These are phyloP conservation scores for Thymelicus sylvestris DNA, from an alignment of 2,888 invertebrate genomes.

Conservation along the genomic window DNA sequence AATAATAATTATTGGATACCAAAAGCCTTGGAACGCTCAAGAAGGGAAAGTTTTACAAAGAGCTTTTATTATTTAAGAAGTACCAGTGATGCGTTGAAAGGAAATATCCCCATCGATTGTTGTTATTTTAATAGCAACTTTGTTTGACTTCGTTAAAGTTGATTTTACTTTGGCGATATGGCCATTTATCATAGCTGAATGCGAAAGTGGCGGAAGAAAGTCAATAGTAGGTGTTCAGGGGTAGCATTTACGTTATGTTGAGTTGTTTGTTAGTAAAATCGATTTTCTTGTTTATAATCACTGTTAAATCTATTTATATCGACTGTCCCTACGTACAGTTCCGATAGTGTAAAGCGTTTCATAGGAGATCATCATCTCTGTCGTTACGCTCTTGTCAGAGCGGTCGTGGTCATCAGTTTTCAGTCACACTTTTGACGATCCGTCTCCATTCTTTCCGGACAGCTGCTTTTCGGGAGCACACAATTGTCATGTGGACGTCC, in stretches of 20 bases:
- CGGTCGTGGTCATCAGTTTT: no score
- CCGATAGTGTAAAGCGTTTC: no score
- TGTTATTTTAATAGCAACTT: slow-evolving; percentile 52
- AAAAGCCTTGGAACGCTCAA: slow-evolving; percentile 83
- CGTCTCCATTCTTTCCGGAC: no score
- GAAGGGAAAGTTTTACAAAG: slow-evolving; percentile 85
- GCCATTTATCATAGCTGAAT: slow-evolving; percentile 80
- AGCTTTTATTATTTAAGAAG: slow-evolving; percentile 85
- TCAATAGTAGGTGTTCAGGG: slow-evolving; percentile 82
- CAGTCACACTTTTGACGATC: no score
- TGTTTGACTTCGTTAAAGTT: slow-evolving; percentile 49
- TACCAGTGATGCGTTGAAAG: slow-evolving; percentile 76
- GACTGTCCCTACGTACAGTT: no score
- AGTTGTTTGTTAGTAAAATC: slow-evolving; percentile 42
- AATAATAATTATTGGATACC: slow-evolving; percentile 85
- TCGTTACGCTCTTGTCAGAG: no score
- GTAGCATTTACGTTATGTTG: slow-evolving; percentile 57
- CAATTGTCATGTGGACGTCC: no score
- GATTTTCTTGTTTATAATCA: slow-evolving; percentile 8
- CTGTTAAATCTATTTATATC: no score
- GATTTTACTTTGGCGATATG: slow-evolving; percentile 48
- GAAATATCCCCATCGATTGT: slow-evolving; percentile 67
- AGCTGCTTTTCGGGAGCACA: no score
- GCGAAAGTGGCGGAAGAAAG: slow-evolving; percentile 84
- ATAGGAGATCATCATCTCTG: no score